Evolutionary conservation across 2,888 invertebrate species (phyloP).

Genomic region (Nomada goodeniana): DNA sequence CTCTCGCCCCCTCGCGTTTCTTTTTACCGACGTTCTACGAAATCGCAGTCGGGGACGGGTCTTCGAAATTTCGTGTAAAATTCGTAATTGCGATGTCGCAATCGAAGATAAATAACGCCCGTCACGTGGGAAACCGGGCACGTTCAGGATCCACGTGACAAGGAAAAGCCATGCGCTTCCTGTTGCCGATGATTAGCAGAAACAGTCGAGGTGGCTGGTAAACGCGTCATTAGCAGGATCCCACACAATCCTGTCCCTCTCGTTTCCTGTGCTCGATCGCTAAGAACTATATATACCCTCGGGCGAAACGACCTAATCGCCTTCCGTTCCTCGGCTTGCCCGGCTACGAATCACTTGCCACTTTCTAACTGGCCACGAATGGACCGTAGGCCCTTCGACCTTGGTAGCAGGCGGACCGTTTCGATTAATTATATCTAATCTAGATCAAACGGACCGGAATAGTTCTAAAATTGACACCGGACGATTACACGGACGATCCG

Average conservation of each 20-base stretch:
- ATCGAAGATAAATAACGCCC: not conserved
- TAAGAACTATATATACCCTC: constrained; percentile 49
- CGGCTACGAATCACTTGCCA: constrained; percentile 25
- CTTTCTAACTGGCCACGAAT: constrained; percentile 29
- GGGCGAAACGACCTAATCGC: constrained; percentile 71
- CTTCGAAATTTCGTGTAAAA: not conserved
- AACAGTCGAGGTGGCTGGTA: constrained; percentile 16
- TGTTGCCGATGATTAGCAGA: constrained; percentile 62
- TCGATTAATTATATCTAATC: constrained; percentile 39
- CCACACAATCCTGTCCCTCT: constrained; percentile 54
- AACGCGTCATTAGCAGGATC: constrained; percentile 42
- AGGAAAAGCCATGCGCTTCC: constrained; percentile 65
- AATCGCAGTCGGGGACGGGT: too few relatives aligned
- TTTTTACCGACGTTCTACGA: not conserved
- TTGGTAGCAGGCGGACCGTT: constrained; percentile 22
- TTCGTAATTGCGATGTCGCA: not conserved
- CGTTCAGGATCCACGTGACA: constrained; percentile 21
- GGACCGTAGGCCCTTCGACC: constrained; percentile 34
- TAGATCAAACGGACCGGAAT: constrained; percentile 14
- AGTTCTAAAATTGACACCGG: constrained; percentile 9
- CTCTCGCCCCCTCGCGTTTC: not conserved
- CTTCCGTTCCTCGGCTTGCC: constrained; percentile 72
- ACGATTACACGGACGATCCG: constrained; percentile 12
- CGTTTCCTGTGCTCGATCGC: constrained; percentile 62
- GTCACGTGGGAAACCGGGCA: constrained; percentile 33